Conservation (phyloP, 2,888 invertebrate genomes). For the Heliconius aoede region DNA sequence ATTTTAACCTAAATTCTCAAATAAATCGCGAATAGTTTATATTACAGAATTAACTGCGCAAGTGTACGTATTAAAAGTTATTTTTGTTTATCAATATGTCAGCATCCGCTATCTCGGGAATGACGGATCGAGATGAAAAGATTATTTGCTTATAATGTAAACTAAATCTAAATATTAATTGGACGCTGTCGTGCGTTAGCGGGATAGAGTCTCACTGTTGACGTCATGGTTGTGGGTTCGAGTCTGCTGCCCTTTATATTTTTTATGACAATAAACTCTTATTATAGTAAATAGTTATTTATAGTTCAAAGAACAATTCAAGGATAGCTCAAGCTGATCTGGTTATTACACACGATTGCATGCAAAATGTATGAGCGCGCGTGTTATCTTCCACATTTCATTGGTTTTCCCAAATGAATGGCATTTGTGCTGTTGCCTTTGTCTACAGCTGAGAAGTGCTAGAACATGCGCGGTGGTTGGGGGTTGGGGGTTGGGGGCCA, state of each 20-base stretch:
- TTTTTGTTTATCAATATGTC: slow-evolving; percentile 36
- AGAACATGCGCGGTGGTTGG: neutral
- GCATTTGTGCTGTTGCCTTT: neutral
- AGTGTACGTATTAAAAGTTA: slow-evolving; percentile 30
- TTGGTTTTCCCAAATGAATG: neutral
- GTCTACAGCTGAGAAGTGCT: neutral
- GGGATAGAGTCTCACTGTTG: too few species aligned
- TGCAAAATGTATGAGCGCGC: neutral
- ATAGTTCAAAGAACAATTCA: neutral
- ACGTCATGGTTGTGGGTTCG: too few species aligned
- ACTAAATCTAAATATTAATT: too few species aligned
- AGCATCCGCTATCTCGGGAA: slow-evolving; percentile 33
- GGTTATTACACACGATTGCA: slow-evolving; percentile 13
- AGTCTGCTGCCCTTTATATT: too few species aligned
- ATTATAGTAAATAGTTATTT: neutral
- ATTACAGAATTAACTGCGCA: slow-evolving; percentile 17
- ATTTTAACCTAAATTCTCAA: slow-evolving; percentile 2
- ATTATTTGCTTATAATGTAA: slow-evolving; percentile 5
- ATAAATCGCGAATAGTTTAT: neutral
- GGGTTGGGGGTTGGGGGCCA: too few species aligned
- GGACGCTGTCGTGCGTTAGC: too few species aligned
- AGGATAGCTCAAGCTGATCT: neutral
- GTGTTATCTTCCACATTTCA: slow-evolving; percentile 9
- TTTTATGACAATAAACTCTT: neutral
- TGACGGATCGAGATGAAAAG: slow-evolving; percentile 20